Evolutionary conservation across 2,797 vertebrate genomes (phyloP).

Genomic region (Bradypodion ventrale): DNA sequence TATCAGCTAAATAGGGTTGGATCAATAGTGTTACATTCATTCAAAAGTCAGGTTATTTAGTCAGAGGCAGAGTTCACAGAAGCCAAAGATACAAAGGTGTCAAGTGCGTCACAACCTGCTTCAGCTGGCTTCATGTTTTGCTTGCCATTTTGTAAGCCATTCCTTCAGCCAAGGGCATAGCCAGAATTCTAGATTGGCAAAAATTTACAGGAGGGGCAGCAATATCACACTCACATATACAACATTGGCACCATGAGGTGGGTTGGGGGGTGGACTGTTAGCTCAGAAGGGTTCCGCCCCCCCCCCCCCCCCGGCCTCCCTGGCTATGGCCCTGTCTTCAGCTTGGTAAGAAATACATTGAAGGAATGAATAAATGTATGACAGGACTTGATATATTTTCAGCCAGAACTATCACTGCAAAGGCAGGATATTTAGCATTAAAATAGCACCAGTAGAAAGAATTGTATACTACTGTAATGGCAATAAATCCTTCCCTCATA

Average conservation of each 20-base stretch:
- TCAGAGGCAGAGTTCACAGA: slow-evolving; percentile 47
- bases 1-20: slow-evolving; percentile 36
- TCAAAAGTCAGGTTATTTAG: slow-evolving; percentile 45
- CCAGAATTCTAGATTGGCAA: too few species aligned
- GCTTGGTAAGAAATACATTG: not conserved
- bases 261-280: too few species aligned
- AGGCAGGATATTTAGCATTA: not conserved
- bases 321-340: too few species aligned
- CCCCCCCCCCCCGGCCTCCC: too few species aligned
- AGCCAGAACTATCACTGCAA: not conserved
- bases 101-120: slow-evolving; percentile 30
- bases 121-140: not conserved
- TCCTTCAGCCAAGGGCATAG: too few species aligned
- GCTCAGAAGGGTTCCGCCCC: too few species aligned
- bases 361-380: not conserved
- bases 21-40: slow-evolving; percentile 50
- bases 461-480: not conserved
- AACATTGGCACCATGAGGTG: too few species aligned
- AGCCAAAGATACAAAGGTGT: not conserved
- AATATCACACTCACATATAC: too few species aligned
- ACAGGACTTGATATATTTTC: not conserved
- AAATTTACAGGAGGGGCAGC: too few species aligned
- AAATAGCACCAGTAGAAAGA: too few species aligned
- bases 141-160: slow-evolving; percentile 13
- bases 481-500: not conserved